Base-by-base conservation (phyloP, 1,140 invertebrate species). In the Lerema accius region DNA sequence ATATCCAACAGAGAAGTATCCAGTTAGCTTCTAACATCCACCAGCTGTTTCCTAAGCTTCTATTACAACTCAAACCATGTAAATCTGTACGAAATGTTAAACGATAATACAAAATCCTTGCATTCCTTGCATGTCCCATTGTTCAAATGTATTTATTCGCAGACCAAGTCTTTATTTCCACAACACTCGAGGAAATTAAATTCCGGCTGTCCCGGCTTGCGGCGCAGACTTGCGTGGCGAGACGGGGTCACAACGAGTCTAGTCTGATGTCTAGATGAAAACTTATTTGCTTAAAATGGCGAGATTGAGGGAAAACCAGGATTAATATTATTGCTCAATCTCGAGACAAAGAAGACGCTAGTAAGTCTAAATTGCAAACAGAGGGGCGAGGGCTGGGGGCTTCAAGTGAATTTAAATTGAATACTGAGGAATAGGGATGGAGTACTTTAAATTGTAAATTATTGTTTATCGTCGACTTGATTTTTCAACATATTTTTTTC, bases 141-240 rank as follows among this genome's bases (percentile, higher is more conserved):
- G 23, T 42, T 7, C 28, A 28, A 32, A 43, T 55, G 37, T 43
- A 7, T 45, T 19, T 23, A 53, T 35, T 19, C 42, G 51, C 39
- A 55, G 19, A 55, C 39, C 11, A 55, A 43, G 42, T 56, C 19
- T 32, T 43, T 56, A 56, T 56, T 43, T 14, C 19, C 53, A 45
- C 40, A n/a, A 32, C 53, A 55, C 51, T 55, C 40, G 42, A 45
- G 19, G 26, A 56, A 56, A 56, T 56, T 56, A 40, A 56, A 56
- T 56, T 56, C 40, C 35, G 51, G n/a, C 40, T 37, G 10, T 17
- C 37, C 42, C 16, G 19, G 17, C 39, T 6, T 6, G 23, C 39
- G 14, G 14, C 40, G 40, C 40, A 58, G 53, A 58, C 53, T 10
- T 32, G 14, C 23, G 40, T 43, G 5, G 11, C 19, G 39, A 45